phyloP scores from a whole-genome alignment of 2,797 vertebrate genomes.

The Sparidentex hasta region DNA sequence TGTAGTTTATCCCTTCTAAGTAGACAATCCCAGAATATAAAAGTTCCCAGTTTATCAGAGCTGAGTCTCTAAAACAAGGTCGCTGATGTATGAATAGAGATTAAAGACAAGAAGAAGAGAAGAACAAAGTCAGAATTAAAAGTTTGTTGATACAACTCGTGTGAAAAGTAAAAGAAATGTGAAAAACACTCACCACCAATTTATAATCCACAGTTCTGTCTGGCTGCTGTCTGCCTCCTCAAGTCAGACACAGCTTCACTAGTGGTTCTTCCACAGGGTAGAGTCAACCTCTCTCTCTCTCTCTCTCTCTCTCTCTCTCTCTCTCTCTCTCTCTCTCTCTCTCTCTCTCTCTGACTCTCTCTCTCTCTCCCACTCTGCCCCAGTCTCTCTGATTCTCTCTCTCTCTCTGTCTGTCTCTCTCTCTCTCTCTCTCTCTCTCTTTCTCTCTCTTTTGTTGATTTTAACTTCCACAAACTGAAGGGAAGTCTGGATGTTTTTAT shows the following conservation, averaged over 20 bases:
- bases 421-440: slow-evolving; percentile 9
- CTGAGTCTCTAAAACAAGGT: slow-evolving; percentile 45
- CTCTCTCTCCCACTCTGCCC: too few relatives aligned
- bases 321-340: background rate
- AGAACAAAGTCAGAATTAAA: slow-evolving; percentile 4
- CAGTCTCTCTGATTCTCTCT: too few relatives aligned
- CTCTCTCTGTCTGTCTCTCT: background rate
- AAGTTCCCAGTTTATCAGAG: slow-evolving; percentile 48
- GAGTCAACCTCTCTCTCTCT: slow-evolving; percentile 6
- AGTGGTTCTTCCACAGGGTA: slow-evolving; percentile 52
- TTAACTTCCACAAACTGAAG: too few relatives aligned
- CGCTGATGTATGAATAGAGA: slow-evolving; percentile 27
- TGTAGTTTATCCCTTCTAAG: slow-evolving; percentile 53
- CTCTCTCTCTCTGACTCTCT: background rate
- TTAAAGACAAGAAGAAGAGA: background rate
- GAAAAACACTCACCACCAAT: slow-evolving; percentile 73
- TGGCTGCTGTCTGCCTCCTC: slow-evolving; percentile 46
- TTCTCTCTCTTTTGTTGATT: background rate
- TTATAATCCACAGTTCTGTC: slow-evolving; percentile 56
- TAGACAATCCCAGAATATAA: slow-evolving; percentile 35
- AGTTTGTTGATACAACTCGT: background rate
- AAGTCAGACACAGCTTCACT: slow-evolving; percentile 69
- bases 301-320: background rate
- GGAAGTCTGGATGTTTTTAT: too few relatives aligned
- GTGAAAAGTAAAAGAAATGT: slow-evolving; percentile 26